Percentiles rank a stretch among this genome's conserved stretches.
phyloP scores from a whole-genome alignment of 1,140 invertebrate species.

The Eriosoma lanigerum region DNA sequence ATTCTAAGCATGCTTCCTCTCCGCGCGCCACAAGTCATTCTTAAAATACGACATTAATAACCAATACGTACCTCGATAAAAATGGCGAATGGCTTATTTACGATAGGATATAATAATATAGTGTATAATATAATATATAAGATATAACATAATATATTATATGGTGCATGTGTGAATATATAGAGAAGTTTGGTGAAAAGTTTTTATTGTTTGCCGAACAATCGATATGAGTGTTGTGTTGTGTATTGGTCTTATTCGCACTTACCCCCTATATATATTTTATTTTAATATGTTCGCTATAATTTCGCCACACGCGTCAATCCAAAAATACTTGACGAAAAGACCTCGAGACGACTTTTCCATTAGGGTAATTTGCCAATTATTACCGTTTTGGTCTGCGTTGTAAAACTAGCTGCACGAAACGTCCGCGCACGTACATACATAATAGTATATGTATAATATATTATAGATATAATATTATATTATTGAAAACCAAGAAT shows the following conservation, averaged over 20 bases:
- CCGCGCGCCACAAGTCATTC: not conserved
- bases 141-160: too few relatives aligned
- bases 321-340: not conserved
- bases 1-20: too few relatives aligned
- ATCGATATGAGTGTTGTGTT: slow-evolving; percentile 16
- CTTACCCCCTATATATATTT: not conserved
- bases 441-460: too few relatives aligned
- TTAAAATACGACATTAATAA: not conserved
- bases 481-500: too few relatives aligned
- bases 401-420: too few relatives aligned
- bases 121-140: too few relatives aligned
- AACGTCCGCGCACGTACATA: too few relatives aligned
- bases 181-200: not conserved
- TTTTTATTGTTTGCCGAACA: slow-evolving; percentile 14
- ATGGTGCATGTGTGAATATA: not conserved
- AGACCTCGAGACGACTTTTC: not conserved
- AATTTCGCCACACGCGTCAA: not conserved
- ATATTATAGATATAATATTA: too few relatives aligned
- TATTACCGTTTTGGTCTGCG: too few relatives aligned
- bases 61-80: not conserved
- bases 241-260: not conserved
- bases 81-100: slow-evolving; percentile 3
- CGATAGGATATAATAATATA: too few relatives aligned
- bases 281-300: not conserved
- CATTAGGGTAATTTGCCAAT: slow-evolving; percentile 23